Evolutionary conservation across 2,888 invertebrate species (phyloP).

Genomic region (Drosophila koepferae): DNA sequence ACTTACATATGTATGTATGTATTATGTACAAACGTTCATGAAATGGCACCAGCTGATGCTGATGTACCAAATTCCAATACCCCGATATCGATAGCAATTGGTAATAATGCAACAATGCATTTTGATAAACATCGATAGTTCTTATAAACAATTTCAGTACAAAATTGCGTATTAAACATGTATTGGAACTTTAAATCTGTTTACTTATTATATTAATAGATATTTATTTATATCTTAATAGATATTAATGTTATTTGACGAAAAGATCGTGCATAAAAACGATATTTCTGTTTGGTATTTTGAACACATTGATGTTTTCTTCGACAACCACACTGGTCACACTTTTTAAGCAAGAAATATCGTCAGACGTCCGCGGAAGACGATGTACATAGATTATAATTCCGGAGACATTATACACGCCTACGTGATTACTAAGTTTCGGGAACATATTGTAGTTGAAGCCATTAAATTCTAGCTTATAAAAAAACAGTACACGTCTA

Average conservation of each 20-base stretch:
- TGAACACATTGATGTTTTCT: not conserved
- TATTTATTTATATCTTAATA: not conserved
- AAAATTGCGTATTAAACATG: not conserved
- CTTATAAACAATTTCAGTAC: not conserved
- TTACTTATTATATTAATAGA: not conserved
- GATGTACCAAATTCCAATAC: slow-evolving; percentile 9
- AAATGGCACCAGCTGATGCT: slow-evolving; percentile 37
- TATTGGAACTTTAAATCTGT: not conserved
- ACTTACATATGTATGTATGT: not conserved
- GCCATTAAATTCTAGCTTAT: slow-evolving; percentile 14
- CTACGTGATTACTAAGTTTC: slow-evolving; percentile 50
- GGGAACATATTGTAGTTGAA: slow-evolving; percentile 47
- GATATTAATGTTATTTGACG: too few species aligned
- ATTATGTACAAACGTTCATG: slow-evolving; percentile 6
- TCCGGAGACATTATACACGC: slow-evolving; percentile 60
- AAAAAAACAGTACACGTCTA: slow-evolving; percentile 18
- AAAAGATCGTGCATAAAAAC: not conserved
- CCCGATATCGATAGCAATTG: slow-evolving; percentile 22
- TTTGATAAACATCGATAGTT: slow-evolving; percentile 13
- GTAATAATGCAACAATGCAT: not conserved
- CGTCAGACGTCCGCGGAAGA: slow-evolving; percentile 63
- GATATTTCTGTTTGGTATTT: not conserved
- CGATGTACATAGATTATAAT: slow-evolving; percentile 59
- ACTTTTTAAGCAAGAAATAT: slow-evolving; percentile 46
- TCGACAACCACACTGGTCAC: slow-evolving; percentile 28